phyloP scores from a whole-genome alignment of 2,797 vertebrate genomes.

The Uromys caudimaculatus region DNA sequence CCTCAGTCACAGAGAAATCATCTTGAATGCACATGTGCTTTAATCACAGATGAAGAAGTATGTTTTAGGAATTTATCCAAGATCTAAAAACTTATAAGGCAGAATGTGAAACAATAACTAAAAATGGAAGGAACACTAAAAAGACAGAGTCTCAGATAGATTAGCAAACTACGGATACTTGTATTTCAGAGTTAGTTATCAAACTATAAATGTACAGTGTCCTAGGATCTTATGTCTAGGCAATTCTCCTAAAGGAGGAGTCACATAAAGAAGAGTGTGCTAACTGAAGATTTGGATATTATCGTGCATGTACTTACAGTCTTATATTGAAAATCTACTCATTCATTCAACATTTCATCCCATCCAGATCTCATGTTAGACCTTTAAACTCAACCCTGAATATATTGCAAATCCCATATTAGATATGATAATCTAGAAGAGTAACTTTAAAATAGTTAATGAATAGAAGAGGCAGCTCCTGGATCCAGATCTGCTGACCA shows the following conservation, averaged over 20 bases:
- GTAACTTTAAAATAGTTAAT: not conserved
- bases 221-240: not conserved
- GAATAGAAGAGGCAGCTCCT: not conserved
- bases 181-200: not conserved
- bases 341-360: not conserved
- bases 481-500: not conserved
- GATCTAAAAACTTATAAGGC: not conserved
- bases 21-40: not conserved
- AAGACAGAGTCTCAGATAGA: not conserved
- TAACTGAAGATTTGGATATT: conserved; percentile 18
- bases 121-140: not conserved
- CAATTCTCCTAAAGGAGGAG: not conserved
- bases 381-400: not conserved
- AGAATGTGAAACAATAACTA: not conserved
- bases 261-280: not conserved
- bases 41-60: not conserved
- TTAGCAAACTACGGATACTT: conserved; percentile 12
- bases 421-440: not conserved
- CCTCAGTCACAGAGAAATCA: not conserved
- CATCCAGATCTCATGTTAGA: not conserved
- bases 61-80: not conserved
- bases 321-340: not conserved
- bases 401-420: not conserved
- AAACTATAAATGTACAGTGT: not conserved
- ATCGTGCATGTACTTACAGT: not conserved